Evolutionary conservation across 2,797 vertebrate genomes (phyloP).

Genomic region (Karalla daura): DNA sequence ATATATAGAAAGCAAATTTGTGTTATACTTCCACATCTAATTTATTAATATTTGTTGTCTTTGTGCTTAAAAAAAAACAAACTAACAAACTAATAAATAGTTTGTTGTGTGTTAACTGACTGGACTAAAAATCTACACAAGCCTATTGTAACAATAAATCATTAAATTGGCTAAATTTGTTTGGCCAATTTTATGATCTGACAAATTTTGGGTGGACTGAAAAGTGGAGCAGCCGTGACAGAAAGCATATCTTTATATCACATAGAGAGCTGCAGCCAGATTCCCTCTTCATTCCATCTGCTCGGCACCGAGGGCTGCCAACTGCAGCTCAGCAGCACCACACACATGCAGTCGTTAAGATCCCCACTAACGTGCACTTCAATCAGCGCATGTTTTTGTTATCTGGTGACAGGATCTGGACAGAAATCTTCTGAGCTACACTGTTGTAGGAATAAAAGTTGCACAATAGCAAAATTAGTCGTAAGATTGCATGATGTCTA

Average conservation of each 20-base stretch:
- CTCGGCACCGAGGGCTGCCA: slow-evolving; percentile 60
- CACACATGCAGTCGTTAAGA: slow-evolving; percentile 12
- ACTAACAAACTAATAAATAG: background rate
- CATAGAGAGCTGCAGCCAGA: slow-evolving; percentile 56
- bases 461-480: background rate
- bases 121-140: background rate
- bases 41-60: too few species aligned
- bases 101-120: background rate
- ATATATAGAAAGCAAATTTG: too few species aligned
- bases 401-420: background rate
- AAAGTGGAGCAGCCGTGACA: slow-evolving; percentile 34
- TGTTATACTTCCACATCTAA: too few species aligned
- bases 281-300: slow-evolving; percentile 72
- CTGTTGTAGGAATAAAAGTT: background rate
- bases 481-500: background rate
- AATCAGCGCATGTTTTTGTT: background rate
- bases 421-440: background rate
- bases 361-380: slow-evolving; percentile 8
- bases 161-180: slow-evolving; percentile 6
- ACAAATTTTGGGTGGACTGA: slow-evolving; percentile 55
- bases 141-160: slow-evolving; percentile 2
- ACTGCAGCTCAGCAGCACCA: slow-evolving; percentile 33
- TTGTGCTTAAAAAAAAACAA: background rate
- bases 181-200: slow-evolving; percentile 3
- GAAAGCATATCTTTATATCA: slow-evolving; percentile 52